Base-by-base conservation (phyloP, 2,888 invertebrate species). In the Drosophila kambysellisi region DNA sequence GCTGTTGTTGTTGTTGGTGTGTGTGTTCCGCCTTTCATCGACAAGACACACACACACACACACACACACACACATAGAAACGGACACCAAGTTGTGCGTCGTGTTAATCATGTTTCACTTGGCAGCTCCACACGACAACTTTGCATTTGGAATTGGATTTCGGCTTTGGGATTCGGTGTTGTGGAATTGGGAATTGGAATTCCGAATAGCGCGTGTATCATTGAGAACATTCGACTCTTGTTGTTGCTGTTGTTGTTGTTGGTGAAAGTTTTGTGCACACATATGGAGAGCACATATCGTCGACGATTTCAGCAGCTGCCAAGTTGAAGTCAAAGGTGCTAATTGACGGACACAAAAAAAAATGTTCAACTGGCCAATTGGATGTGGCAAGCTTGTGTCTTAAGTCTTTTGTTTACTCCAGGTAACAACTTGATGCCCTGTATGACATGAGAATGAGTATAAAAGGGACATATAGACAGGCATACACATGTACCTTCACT, bases 21-120 rank as follows among this genome's bases (percentile, higher is more conserved):
- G 73, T 66, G 41, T 78, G 75, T 80, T 78, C 71, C 81, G 81
- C 77, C 77, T 80, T 81, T 81, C 79, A 79, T 68, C 76, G 53
- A 66, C 65, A 61, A 57, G 37, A 43, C 61, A 64, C 41, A 51
- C 63, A 65, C 41, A 63, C 9, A 30, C 6, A 41, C 37, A 60
- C 56, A 62, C 52, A 54, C 48, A 17, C 39, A 46, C 71, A 56
- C 52, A 51, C 71, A 35, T 41, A 58, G 30, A 57, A 33, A 46
- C 53, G 30, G 68, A 80, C 60, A 63, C 76, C 85, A 77, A 88
- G 81, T 84, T 89, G 89, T 89, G 87, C 74, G 79, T 62, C 75
- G 89, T 84, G 89, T 84, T 89, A 86, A 84, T 86, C 89, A 84
- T 84, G 89, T 84, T 84, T 89, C 87, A 89, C 74, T 83, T 81